Conservation (phyloP, 2,797 vertebrate genomes). For the Galago senegalensis region DNA sequence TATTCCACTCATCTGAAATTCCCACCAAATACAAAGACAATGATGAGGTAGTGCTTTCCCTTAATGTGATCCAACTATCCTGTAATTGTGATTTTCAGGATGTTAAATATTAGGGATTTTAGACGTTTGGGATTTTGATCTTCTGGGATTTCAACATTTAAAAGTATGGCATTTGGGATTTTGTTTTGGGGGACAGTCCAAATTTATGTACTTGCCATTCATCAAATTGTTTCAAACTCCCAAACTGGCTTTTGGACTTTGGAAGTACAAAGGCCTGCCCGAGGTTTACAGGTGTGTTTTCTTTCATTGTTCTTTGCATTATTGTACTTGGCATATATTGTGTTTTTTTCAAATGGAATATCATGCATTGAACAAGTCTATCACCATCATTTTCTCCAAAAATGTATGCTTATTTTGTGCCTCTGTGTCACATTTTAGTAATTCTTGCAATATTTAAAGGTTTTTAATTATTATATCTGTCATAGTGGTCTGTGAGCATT, state of each 20-base stretch:
- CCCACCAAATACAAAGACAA: background rate
- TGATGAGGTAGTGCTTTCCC: background rate
- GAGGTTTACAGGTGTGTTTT: background rate
- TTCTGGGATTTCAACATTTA: background rate
- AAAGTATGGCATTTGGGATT: background rate
- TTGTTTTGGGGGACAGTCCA: background rate
- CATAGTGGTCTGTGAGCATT: background rate
- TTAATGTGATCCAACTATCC: background rate
- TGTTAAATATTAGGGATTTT: background rate
- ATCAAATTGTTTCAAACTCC: background rate
- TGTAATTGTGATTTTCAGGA: background rate
- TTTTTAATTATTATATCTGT: background rate
- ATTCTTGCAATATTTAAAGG: background rate
- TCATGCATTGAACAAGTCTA: background rate
- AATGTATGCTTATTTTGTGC: background rate
- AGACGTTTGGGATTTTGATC: background rate
- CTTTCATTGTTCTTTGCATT: background rate
- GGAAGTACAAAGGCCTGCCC: background rate
- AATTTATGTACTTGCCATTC: background rate
- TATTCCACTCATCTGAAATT: background rate
- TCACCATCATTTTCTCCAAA: background rate
- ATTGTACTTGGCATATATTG: background rate
- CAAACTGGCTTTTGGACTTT: background rate
- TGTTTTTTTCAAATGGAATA: background rate
- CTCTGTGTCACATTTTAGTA: background rate